Base-by-base conservation (phyloP, 1,140 invertebrate species). In the Drosophila nikananu region DNA sequence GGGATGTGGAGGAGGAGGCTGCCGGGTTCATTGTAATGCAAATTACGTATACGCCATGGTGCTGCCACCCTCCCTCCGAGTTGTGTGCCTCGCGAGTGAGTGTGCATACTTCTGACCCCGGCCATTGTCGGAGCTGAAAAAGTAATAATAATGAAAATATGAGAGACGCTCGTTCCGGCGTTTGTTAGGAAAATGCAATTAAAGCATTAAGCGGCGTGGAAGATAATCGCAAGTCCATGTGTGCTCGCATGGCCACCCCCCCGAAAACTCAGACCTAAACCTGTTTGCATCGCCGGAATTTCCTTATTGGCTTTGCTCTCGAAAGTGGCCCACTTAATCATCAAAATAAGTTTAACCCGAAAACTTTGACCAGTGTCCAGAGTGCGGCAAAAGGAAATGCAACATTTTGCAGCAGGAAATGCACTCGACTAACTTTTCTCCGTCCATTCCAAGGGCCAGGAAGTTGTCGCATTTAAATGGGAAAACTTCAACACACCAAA, bases 1-100 rank as follows among this genome's bases (percentile, higher is more conserved):
- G 41, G 19, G 1, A 15, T 23, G 46, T 39, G 62, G 46, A 6
- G 44, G 62, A 25, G 23, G 55, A 49, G 59, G 37, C 32, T 42
- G 62, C 8, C 30, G 55, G 48, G 81, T 87, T 83, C 80, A 86
- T 86, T 86, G 83, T 87, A 83, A 86, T 86, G 83, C 83, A 86
- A 86, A 86, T 86, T 86, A 83, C 80, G 80, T 86, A 86, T 86
- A 83, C 83, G 80, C 70, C 83, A 65, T 57, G 83, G 58, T 87
- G 70, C 30, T 39, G 25, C 61, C 44, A 35, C 12, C 35, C 61
- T 30, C 30, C 10, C 39, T 55, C 67, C 54, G 8, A 54, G 42
- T 66, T 66, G 44, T 41, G n/a, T 23, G 39, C 46, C 25, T 49
- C 51, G 52, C 15, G n/a, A 75, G 55, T 65, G 54, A 19, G 41